A percentile compares a stretch with the other conserved stretches of the same genome.
phyloP scores from a whole-genome alignment of 2,113 vertebrate genomes.

The Phaethornis superciliosus region DNA sequence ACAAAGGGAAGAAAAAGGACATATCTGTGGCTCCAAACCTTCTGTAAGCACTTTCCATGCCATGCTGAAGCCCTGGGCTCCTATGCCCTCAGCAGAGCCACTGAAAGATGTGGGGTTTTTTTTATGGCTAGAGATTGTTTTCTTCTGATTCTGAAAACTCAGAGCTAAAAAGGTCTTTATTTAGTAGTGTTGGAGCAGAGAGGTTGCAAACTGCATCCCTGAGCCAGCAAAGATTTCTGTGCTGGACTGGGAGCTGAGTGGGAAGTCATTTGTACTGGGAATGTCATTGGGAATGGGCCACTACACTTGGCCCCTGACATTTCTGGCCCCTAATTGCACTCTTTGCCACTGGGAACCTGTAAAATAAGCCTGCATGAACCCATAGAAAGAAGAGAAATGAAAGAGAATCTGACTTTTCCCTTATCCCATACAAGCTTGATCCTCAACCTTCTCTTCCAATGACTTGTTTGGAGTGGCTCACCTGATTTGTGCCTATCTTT shows the following conservation, averaged over 20 bases:
- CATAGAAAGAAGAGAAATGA: background rate
- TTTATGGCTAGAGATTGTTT: background rate
- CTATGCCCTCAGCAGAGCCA: background rate
- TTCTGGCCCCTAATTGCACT: background rate
- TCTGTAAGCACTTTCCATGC: background rate
- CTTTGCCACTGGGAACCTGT: background rate
- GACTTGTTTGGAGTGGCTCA: background rate
- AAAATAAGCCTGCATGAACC: background rate
- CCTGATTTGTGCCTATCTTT: too few relatives aligned
- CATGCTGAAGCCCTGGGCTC: background rate
- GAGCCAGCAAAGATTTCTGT: background rate
- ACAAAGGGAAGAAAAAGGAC: background rate
- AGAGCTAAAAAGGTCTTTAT: constrained; percentile 7
- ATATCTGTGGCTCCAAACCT: background rate
- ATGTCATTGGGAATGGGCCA: background rate
- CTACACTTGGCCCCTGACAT: background rate
- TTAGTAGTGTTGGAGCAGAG: background rate
- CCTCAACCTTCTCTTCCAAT: background rate
- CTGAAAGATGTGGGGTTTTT: background rate
- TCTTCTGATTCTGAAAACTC: background rate
- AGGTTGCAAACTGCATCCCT: background rate
- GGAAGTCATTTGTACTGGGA: background rate
- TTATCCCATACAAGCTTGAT: background rate
- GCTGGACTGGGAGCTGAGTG: background rate
- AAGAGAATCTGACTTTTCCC: background rate